Evolutionary conservation across 2,797 vertebrate species (phyloP).

Genomic region (Bradypodion pumilum): DNA sequence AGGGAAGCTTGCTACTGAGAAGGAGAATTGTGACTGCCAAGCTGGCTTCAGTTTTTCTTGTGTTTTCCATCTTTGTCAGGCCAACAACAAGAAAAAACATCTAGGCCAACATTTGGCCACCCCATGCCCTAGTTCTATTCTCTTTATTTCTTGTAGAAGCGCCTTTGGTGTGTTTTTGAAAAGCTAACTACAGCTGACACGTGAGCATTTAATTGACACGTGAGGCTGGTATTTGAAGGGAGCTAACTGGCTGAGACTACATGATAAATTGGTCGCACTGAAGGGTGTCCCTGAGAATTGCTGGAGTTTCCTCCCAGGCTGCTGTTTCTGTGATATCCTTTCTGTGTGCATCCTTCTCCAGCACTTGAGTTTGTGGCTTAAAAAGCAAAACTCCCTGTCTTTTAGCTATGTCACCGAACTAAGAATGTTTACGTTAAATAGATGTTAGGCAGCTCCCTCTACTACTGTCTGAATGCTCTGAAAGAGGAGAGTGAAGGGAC

Average conservation of each 20-base stretch:
- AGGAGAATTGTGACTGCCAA: not conserved
- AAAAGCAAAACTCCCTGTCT: not conserved
- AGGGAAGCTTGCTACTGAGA: not conserved
- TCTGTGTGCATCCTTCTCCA: no score
- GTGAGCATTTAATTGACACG: constrained; percentile 9
- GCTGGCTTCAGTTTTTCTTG: constrained; percentile 28
- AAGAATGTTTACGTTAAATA: not conserved
- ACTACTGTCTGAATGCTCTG: not conserved
- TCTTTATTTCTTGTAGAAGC: constrained; percentile 26
- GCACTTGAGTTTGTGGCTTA: not conserved
- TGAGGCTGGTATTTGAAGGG: not conserved
- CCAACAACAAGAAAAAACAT: constrained; percentile 34
- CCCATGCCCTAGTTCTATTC: constrained; percentile 31
- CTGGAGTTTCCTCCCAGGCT: not conserved
- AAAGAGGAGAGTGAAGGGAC: not conserved
- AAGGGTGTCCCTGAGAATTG: not conserved
- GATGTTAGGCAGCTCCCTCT: not conserved
- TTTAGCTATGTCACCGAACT: not conserved
- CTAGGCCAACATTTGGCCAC: constrained; percentile 26
- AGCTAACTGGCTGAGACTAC: not conserved
- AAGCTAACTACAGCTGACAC: not conserved
- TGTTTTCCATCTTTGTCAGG: constrained; percentile 12
- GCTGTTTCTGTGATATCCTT: not conserved
- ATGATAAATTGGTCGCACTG: fast-evolving
- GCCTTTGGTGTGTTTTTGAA: not conserved